phyloP scores from a whole-genome alignment of 2,888 invertebrate genomes.

The Galeopsomyia nigrocyanea region DNA sequence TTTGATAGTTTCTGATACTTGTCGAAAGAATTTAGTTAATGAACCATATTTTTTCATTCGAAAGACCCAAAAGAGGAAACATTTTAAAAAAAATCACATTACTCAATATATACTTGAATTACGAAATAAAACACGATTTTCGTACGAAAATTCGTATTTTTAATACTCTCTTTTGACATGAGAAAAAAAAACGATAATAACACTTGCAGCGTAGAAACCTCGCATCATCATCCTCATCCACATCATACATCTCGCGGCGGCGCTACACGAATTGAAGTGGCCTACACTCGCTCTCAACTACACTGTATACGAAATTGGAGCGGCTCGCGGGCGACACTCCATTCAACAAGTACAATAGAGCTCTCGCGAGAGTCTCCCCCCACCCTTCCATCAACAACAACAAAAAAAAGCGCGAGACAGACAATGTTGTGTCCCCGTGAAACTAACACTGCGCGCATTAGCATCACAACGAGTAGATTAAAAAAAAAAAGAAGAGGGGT shows the following conservation, averaged over 20 bases:
- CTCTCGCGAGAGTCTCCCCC: conserved; percentile 41
- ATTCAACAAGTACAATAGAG: conserved; percentile 50
- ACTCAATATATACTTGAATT: too few relatives aligned
- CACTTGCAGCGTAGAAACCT: too few relatives aligned
- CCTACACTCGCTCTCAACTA: conserved; percentile 34
- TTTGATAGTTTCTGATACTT: too few relatives aligned
- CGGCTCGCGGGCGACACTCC: conserved; percentile 51
- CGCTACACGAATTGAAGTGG: conserved; percentile 56
- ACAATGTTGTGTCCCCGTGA: conserved; percentile 55
- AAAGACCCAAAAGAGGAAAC: too few relatives aligned
- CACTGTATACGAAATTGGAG: conserved; percentile 58
- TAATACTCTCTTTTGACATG: too few relatives aligned
- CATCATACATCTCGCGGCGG: conserved; percentile 41
- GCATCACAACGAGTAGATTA: conserved; percentile 63
- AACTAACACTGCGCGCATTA: conserved; percentile 65
- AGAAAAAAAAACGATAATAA: too few relatives aligned
- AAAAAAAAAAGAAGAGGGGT: conserved; percentile 48
- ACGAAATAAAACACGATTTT: too few relatives aligned
- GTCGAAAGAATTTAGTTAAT: too few relatives aligned
- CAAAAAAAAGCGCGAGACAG: neutral
- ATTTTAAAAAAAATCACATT: too few relatives aligned
- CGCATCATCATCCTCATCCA: too few relatives aligned
- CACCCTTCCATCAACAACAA: neutral
- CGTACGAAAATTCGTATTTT: too few relatives aligned
- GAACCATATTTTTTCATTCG: too few relatives aligned